Conservation (phyloP, 2,797 vertebrate genomes). For the Chloroceryle inda region DNA sequence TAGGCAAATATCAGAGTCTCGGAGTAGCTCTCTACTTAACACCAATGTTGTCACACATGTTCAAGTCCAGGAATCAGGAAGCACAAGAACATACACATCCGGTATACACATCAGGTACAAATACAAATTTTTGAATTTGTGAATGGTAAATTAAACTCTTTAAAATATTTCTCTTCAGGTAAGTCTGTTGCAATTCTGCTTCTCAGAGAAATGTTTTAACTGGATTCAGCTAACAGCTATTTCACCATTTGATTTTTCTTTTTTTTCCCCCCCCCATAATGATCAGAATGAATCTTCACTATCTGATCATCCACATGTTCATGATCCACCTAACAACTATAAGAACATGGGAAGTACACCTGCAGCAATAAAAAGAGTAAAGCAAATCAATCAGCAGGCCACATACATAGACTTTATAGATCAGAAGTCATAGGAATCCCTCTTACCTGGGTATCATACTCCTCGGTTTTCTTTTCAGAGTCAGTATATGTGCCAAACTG, state of each 20-base stretch:
- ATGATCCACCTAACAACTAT: neutral
- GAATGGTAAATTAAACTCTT: neutral
- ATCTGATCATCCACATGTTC: neutral
- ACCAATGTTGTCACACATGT: neutral
- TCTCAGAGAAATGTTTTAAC: neutral
- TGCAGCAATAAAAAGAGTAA: neutral
- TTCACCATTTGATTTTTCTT: neutral
- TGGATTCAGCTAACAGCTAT: neutral
- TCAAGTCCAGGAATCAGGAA: neutral
- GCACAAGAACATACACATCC: neutral
- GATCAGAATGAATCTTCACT: neutral
- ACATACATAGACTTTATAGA: neutral
- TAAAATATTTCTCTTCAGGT: neutral
- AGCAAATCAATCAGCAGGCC: neutral
- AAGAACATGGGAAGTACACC: neutral
- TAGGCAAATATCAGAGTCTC: neutral
- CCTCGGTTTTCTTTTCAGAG: slow-evolving; percentile 90
- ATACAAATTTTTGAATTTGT: neutral
- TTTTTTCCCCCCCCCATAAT: neutral
- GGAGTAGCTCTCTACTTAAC: neutral
- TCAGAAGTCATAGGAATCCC: neutral
- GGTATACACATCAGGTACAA: neutral
- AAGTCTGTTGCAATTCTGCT: neutral
- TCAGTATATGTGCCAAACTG: slow-evolving; percentile 89
- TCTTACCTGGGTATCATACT: slow-evolving; percentile 91